Percentiles rank a stretch among this genome's conserved stretches.
Conservation (phyloP, 2,113 vertebrate genomes). For the Phrynocephalus versicolor region DNA sequence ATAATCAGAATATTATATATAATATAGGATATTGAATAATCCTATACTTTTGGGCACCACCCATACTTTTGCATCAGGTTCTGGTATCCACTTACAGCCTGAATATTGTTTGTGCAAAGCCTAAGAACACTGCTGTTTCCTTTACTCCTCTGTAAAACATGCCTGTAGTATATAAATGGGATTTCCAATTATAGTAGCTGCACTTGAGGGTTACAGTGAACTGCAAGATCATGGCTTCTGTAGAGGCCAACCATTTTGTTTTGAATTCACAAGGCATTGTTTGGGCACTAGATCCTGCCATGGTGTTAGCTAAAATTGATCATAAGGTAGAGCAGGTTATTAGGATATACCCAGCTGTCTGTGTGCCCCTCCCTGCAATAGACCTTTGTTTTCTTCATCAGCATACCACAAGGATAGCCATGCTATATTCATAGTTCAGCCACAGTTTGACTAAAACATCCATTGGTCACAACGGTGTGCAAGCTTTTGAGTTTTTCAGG, state of each 20-base stretch:
- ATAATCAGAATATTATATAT: no score
- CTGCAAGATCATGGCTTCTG: background rate
- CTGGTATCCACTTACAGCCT: background rate
- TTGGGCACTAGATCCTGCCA: background rate
- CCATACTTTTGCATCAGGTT: background rate
- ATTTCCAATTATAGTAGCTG: background rate
- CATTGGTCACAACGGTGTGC: no score
- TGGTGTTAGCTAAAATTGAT: background rate
- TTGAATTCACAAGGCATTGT: background rate
- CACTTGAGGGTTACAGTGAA: background rate
- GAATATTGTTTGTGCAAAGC: no score
- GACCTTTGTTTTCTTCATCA: constrained; percentile 9
- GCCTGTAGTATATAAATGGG: background rate
- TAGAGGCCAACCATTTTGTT: background rate
- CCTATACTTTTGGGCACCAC: background rate
- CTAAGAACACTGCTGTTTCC: background rate
- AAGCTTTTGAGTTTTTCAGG: no score
- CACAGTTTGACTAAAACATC: no score
- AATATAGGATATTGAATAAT: background rate
- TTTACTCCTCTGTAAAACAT: background rate
- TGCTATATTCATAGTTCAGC: no score
- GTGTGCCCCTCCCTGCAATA: background rate
- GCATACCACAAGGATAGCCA: no score
- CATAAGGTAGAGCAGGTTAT: background rate
- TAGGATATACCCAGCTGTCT: background rate